Percentiles rank a stretch among this genome's conserved stretches.
phyloP scores from a whole-genome alignment of 53 echinoderm and acorn worm species.

The Echinometra lucunter region DNA sequence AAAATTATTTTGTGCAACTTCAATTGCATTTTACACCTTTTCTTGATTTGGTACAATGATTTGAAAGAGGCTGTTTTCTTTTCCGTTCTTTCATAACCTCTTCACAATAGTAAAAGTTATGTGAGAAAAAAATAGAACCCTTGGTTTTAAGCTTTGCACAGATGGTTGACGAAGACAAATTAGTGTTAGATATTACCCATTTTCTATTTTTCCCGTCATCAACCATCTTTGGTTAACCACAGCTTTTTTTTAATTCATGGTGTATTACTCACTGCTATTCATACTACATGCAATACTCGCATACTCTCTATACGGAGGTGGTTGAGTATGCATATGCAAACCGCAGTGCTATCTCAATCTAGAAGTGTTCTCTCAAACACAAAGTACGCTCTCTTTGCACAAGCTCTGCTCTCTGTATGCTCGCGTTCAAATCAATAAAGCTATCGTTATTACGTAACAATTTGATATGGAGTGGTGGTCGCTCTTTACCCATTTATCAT shows the following conservation, averaged over 20 bases:
- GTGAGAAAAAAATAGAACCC: background rate
- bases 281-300: background rate
- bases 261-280: background rate
- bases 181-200: slow-evolving; percentile 8
- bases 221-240: background rate
- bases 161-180: slow-evolving; percentile 33
- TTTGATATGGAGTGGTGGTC: slow-evolving; percentile 63
- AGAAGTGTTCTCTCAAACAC: slow-evolving; percentile 2
- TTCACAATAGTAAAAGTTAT: background rate
- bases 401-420: background rate
- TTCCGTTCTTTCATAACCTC: background rate
- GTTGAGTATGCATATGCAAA: background rate
- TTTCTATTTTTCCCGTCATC: background rate
- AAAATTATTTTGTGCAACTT: background rate
- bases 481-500: slow-evolving; percentile 39
- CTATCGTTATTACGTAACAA: slow-evolving; percentile 68
- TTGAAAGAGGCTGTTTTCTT: background rate
- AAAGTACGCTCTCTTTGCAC: slow-evolving; percentile 62
- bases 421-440: slow-evolving; percentile 61
- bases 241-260: background rate
- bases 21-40: background rate
- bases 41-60: too few relatives aligned
- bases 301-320: background rate
- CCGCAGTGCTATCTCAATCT: slow-evolving; percentile 11
- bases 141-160: background rate